Percentiles rank a stretch among this genome's conserved stretches.
Evolutionary conservation across 2,797 vertebrate species (phyloP).

Genomic region (Ambastaia sidthimunki): DNA sequence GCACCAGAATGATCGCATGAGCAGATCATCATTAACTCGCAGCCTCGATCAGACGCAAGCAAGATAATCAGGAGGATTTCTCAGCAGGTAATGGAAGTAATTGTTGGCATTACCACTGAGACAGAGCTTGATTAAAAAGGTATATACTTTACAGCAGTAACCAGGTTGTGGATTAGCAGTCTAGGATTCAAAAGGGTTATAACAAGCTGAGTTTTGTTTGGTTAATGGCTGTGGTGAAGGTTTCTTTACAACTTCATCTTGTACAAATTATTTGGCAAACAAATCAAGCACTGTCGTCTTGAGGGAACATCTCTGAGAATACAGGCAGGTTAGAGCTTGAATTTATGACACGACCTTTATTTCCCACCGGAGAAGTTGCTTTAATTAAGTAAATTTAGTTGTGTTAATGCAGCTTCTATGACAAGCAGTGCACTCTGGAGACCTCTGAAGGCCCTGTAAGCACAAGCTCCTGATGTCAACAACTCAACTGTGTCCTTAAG

Average conservation of each 20-base stretch:
- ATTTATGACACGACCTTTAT: constrained; percentile 22
- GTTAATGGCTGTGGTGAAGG: neutral
- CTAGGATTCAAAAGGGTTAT: neutral
- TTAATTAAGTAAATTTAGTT: constrained; percentile 14
- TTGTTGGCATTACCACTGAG: constrained; percentile 11
- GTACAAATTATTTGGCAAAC: constrained; percentile 23
- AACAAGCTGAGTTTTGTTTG: constrained; percentile 8
- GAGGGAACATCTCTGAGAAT: neutral
- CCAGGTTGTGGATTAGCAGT: constrained; percentile 14
- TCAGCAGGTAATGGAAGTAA: constrained; percentile 25
- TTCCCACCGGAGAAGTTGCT: constrained; percentile 3
- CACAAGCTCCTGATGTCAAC: neutral
- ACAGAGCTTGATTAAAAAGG: constrained; percentile 7
- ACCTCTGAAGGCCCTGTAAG: neutral
- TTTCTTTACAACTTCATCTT: constrained; percentile 2
- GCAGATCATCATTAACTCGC: constrained; percentile 28
- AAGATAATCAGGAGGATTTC: constrained; percentile 33
- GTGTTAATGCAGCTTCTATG: neutral
- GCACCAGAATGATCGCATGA: neutral
- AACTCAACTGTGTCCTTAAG: neutral
- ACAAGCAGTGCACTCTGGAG: constrained; percentile 7
- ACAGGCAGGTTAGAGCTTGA: constrained; percentile 17
- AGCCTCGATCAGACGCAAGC: constrained; percentile 20
- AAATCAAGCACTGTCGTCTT: neutral
- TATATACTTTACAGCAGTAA: neutral